Evolutionary conservation across 2,888 invertebrate genomes (phyloP), one percentile per base, ranked within the genome.

Genomic region (Tenodera sinensis): DNA sequence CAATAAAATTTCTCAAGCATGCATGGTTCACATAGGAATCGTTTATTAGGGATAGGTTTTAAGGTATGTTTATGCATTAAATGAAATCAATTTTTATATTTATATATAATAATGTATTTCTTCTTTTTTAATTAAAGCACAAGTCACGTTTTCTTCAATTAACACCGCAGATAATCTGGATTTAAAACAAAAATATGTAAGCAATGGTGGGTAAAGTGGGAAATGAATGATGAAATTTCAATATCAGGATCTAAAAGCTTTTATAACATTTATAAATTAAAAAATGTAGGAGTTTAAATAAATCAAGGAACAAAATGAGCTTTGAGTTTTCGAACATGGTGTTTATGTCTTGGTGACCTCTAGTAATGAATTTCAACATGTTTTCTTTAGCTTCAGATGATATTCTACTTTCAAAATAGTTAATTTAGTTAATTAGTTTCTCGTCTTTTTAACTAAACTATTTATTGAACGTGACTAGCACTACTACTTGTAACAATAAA

Each of bases 401-500:
- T 71, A 71, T 25, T 71, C 54, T 71, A 71, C 54, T 71, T 71
- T 71, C 54, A 71, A 71, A 71, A 71, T 71, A 71, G 25, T 71
- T 71, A 71, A 71, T 71, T 71, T 42, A 42, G 9, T 42, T 42
- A 42, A 42, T 42, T 42, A 42, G 25, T 20, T 71, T 25, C 15
- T 71, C 54, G 8, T 71, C 25, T 71, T 71, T 71, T 71, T 71
- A 71, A 20, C 54, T 71, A 71, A 71, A 15, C 54, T 71, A 20
- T 71, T 15, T 71, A 28, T 86, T 81, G 28, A 81, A 86, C 82
- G 84, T 89, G 89, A 89, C 89, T 89, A 88, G 89, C 88, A 85
- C 89, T 89, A 89, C 88, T 86, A 88, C 85, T 89, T 85, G 85
- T 88, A 88, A 88, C 84, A 88, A 89, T 82, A 83, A 86, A 89